phyloP scores from a whole-genome alignment of 2,113 vertebrate species.

The Zosterops hypoxanthus region DNA sequence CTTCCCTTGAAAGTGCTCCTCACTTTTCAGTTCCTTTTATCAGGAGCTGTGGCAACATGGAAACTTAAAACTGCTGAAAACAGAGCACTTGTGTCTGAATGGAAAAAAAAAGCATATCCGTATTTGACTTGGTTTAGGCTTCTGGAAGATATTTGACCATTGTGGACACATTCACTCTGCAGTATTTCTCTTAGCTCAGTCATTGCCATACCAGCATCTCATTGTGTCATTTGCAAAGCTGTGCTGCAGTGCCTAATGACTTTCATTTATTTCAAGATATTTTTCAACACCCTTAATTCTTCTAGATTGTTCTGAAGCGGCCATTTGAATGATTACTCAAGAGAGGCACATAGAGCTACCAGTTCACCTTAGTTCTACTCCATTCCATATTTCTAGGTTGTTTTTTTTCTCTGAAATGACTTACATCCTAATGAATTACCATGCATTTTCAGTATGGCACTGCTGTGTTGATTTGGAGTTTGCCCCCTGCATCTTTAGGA shows the following conservation, averaged over 20 bases:
- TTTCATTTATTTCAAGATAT: not conserved
- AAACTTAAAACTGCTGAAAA: not conserved
- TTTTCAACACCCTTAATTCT: not conserved
- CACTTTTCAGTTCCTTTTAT: not conserved
- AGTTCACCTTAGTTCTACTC: not conserved
- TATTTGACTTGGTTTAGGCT: not conserved
- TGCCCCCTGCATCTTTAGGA: not conserved
- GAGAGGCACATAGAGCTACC: not conserved
- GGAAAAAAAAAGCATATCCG: not conserved
- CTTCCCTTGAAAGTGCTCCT: not conserved
- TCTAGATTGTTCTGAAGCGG: not conserved
- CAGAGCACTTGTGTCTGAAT: not conserved
- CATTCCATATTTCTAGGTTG: not conserved
- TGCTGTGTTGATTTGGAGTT: not conserved
- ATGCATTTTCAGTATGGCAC: not conserved
- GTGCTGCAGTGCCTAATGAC: accelerated
- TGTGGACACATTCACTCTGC: accelerated
- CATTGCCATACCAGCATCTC: not conserved
- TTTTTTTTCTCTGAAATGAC: not conserved
- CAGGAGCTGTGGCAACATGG: not conserved
- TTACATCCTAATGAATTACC: not conserved
- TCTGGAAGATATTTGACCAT: not conserved
- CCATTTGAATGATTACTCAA: not conserved
- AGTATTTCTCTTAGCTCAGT: not conserved
- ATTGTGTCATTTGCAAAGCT: not conserved